phyloP scores from a whole-genome alignment of 2,797 vertebrate genomes.

The Coracias cyanogaster region DNA sequence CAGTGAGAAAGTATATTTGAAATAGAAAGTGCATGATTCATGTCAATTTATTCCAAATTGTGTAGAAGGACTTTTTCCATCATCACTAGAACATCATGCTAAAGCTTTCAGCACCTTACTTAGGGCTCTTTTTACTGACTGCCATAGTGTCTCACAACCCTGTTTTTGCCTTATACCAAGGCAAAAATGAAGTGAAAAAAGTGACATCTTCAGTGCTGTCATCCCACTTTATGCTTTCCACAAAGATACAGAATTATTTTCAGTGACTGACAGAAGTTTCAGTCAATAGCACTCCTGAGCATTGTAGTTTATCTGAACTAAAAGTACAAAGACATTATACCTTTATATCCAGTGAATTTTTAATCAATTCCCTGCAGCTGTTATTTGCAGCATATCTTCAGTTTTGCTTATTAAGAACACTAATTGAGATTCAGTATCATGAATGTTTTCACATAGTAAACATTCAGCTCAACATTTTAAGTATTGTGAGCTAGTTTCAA shows the following conservation, averaged over 20 bases:
- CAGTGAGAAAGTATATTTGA: background rate
- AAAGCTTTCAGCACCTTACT: background rate
- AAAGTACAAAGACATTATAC: background rate
- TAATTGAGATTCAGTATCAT: background rate
- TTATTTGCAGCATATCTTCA: background rate
- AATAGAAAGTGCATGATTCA: background rate
- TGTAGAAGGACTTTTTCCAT: background rate
- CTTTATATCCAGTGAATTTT: background rate
- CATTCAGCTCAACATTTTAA: background rate
- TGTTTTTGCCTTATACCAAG: background rate
- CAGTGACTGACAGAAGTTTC: background rate
- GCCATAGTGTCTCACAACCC: background rate
- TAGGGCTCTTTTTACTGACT: background rate
- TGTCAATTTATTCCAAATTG: background rate
- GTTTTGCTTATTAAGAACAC: background rate
- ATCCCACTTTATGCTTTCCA: background rate
- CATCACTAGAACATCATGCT: background rate
- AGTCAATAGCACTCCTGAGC: background rate
- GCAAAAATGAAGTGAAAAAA: background rate
- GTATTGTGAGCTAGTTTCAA: background rate
- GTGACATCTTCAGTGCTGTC: background rate
- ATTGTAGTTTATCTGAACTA: background rate
- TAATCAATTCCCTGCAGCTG: background rate
- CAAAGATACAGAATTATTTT: background rate
- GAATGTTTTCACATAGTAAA: background rate